Percentiles rank a stretch among this genome's conserved stretches.
Conservation (phyloP, 2,888 invertebrate species). For the Syrista parreyssii region DNA sequence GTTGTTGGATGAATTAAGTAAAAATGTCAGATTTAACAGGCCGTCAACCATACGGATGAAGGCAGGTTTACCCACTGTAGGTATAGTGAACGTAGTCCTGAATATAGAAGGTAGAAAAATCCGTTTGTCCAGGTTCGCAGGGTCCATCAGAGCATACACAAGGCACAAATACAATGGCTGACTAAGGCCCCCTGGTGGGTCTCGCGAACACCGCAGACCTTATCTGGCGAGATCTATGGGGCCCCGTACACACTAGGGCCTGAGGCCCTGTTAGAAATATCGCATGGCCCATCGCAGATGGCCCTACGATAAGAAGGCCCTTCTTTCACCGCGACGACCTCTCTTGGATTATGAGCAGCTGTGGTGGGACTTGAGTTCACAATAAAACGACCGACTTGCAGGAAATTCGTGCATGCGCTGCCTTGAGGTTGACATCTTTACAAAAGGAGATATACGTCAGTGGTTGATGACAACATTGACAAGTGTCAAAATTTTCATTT, state of each 20-base stretch:
- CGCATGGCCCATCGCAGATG: conserved; percentile 59
- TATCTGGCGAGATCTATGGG: conserved; percentile 58
- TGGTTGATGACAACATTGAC: not conserved
- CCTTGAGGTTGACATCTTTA: not conserved
- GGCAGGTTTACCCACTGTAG: not conserved
- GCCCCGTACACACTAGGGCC: conserved; percentile 46
- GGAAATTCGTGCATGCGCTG: conserved; percentile 52
- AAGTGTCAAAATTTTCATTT: not conserved
- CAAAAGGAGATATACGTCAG: not conserved
- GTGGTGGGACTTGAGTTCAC: conserved; percentile 47
- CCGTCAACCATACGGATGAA: not conserved
- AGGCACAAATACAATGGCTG: conserved; percentile 44
- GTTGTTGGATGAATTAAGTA: conserved; percentile 44
- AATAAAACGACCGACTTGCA: conserved; percentile 46
- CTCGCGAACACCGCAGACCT: conserved; percentile 60
- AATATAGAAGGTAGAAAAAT: conserved; percentile 17
- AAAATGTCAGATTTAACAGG: conserved; percentile 26
- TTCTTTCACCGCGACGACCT: conserved; percentile 42
- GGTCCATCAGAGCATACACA: conserved; percentile 30
- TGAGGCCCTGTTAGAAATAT: conserved; percentile 63
- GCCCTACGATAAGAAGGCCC: conserved; percentile 53
- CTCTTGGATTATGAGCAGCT: conserved; percentile 62
- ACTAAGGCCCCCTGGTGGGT: conserved; percentile 57
- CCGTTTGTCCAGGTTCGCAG: conserved; percentile 22
- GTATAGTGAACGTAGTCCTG: not conserved